Evolutionary conservation across 1,140 invertebrate genomes (phyloP), one percentile per base, ranked within the genome.

Genomic region (Ostrea denselamellosa): DNA sequence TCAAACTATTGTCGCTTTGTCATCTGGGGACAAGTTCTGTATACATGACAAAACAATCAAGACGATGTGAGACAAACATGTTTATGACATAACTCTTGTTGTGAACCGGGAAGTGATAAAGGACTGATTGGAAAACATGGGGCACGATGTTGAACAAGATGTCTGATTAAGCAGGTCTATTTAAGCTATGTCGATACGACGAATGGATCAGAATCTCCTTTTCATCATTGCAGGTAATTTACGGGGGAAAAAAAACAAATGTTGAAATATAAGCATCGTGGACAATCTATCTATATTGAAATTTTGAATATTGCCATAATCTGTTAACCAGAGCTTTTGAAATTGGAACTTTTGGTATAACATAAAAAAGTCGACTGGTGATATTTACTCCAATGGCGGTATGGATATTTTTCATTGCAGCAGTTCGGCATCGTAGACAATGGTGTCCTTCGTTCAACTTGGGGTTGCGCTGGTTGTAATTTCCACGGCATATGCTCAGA

Each of bases 1-100:
- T 34, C 68, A 28, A 77, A 17, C 25, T 28, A 8, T 14, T 12
- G 28, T 77, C 14, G 25, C 68, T 7, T 77, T 25, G 22, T 44
- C 25, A 77, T 25, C 28, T 25, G 28, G 12, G 7, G 28, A 17
- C 68, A 28, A 77, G 8, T 77, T 77, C 10, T 28, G 25, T 28
- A 17, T 28, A 77, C 22, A 14, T 77, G 25, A 28, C 25, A 77
- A 25, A 77, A 77, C 25, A 22, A 28, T 14, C 8, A 28, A 28
- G 22, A 77, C 14, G 25, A 34, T 28, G 12, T 34, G 25, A 17
- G 14, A 62, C 56, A 62, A 62, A 62, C 56, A 34, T 34, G 25
- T 77, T 77, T 34, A 77, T 44, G 22, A 34, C 68, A 77, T 77
- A 77, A 77, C 28, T 77, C 8, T 22, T 28, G 68, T 25, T 77